Evolutionary conservation across 2,888 invertebrate genomes (phyloP).

Genomic region (Achlya flavicornis): DNA sequence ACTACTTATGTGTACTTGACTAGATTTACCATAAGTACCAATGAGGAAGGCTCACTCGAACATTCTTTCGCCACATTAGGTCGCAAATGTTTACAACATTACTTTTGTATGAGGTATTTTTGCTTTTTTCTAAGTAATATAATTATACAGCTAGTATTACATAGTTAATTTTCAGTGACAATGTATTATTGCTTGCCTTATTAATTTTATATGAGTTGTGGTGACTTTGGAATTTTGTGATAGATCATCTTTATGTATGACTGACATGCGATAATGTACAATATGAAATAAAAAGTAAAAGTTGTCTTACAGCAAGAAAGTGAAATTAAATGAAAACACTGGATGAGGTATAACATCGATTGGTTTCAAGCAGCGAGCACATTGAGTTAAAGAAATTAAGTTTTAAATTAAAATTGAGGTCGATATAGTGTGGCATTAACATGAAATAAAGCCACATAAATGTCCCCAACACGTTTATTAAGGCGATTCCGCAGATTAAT

Average conservation of each 20-base stretch:
- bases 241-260: slow-evolving; percentile 24
- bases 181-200: slow-evolving; percentile 18
- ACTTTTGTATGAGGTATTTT: slow-evolving; percentile 1
- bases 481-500: slow-evolving; percentile 16
- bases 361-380: not conserved
- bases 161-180: not conserved
- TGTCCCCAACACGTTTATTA: slow-evolving; percentile 19
- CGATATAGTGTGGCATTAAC: too few species aligned
- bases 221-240: slow-evolving; percentile 40
- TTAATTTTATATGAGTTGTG: slow-evolving; percentile 29
- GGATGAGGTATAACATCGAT: not conserved
- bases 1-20: not conserved
- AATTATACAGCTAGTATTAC: slow-evolving; percentile 2
- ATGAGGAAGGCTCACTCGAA: slow-evolving; percentile 6
- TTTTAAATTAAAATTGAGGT: slow-evolving; percentile 3
- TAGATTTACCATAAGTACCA: slow-evolving; percentile 4
- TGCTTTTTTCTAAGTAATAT: not conserved
- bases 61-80: slow-evolving; percentile 7
- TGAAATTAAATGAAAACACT: slow-evolving; percentile 12
- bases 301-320: slow-evolving; percentile 23
- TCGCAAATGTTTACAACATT: not conserved
- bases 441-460: slow-evolving; percentile 23
- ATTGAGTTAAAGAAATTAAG: not conserved
- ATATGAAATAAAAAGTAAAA: slow-evolving; percentile 37
- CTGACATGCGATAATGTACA: slow-evolving; percentile 33